Percentiles rank a stretch among this genome's conserved stretches.
These are phyloP conservation scores for Tenthredo scrophulariae DNA, from an alignment of 2,888 invertebrate genomes.

Conservation along the genomic window DNA sequence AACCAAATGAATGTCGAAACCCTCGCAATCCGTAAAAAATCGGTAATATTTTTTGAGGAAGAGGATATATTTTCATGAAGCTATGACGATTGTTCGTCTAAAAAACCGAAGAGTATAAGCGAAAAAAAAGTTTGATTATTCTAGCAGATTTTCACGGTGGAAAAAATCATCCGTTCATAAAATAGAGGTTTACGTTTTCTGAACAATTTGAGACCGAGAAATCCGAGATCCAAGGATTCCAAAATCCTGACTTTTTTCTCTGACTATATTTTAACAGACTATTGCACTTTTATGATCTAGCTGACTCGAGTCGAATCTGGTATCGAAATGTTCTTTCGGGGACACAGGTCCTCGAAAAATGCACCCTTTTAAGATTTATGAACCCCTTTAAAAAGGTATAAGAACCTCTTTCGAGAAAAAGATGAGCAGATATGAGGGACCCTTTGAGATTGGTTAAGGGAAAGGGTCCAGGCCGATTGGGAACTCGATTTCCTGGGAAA, in stretches of 20 bases:
- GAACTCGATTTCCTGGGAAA: background rate
- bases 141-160: too few relatives aligned
- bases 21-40: background rate
- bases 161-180: background rate
- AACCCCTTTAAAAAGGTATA: background rate
- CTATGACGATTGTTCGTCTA: background rate
- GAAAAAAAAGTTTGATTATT: background rate
- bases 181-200: background rate
- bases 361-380: background rate
- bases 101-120: background rate
- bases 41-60: background rate
- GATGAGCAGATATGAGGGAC: background rate
- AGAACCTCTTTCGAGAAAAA: background rate
- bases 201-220: background rate
- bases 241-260: background rate
- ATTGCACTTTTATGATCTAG: background rate
- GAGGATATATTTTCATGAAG: background rate
- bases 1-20: background rate
- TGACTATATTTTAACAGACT: background rate
- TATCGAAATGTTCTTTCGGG: background rate
- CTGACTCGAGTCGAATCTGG: background rate
- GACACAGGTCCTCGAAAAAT: background rate
- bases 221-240: background rate
- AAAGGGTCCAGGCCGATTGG: background rate
- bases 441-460: background rate